A percentile compares a stretch with the other conserved stretches of the same genome.
phyloP scores from a whole-genome alignment of 2,888 invertebrate species.

The Catocala sponsa region DNA sequence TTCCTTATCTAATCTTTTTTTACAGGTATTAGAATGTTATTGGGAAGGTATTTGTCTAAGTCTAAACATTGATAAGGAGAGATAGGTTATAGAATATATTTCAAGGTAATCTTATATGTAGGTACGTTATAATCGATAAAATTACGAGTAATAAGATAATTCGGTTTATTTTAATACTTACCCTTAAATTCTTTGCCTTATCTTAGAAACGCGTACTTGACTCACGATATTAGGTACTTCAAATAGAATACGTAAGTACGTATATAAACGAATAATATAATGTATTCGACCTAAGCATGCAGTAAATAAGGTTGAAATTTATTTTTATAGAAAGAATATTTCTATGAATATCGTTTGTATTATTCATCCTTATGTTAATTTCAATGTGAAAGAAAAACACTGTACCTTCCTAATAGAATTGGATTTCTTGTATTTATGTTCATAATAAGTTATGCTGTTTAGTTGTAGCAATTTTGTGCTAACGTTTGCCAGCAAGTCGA shows the following conservation, averaged over 20 bases:
- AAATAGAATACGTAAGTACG: conserved; percentile 7
- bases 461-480: too few relatives aligned
- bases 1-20: not conserved
- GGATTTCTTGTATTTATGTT: not conserved
- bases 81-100: conserved; percentile 19
- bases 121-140: conserved; percentile 33
- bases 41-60: conserved; percentile 5
- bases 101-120: conserved; percentile 32
- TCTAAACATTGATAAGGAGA: conserved; percentile 22
- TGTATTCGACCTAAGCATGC: conserved; percentile 2
- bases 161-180: conserved; percentile 14
- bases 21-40: not conserved
- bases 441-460: too few relatives aligned
- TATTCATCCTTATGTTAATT: conserved; percentile 7
- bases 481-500: too few relatives aligned
- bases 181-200: conserved; percentile 31
- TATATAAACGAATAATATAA: conserved; percentile 8
- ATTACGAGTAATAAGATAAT: conserved; percentile 18
- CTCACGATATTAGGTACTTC: conserved; percentile 2
- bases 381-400: conserved; percentile 3
- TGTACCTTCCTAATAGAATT: not conserved
- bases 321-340: not conserved
- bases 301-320: conserved; percentile 8
- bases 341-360: not conserved
- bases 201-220: conserved; percentile 15